Evolutionary conservation across 1,140 invertebrate genomes (phyloP), one percentile per base, ranked within the genome.

Genomic region (Polypedilum vanderplanki): DNA sequence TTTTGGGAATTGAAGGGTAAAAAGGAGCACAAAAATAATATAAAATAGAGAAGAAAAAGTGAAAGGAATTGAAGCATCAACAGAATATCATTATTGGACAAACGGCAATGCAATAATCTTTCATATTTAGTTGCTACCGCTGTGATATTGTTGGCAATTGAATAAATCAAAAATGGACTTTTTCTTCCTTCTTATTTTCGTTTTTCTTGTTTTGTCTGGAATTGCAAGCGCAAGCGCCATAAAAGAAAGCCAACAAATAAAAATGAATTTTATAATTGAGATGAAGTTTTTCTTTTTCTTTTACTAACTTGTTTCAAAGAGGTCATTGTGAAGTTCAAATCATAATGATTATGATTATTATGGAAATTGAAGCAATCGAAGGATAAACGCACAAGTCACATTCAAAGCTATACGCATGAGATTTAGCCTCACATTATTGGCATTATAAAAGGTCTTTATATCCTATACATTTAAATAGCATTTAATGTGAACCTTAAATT

Each of bases 381-480:
- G 24, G 24, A 33, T 33, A 33, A 33, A 33, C 24, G 24, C 24
- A 33, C 24, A 33, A 33, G 24, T 33, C 24, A 33, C 24, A 33
- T 33, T 33, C 24, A 33, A 33, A 33, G 24, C 12, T 57, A 15
- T 57, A 57, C 12, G 46, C 12, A 57, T 4, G 46, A 57, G 10
- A 57, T 3, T 46, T 46, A 10, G 1, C 41, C 20, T 70, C 65
- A n/a, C 20, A 70, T 70, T 70, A 70, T 70, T 70, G 65, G 65
- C 18, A 70, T 70, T 70, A 70, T 70, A 70, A 70, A 57, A 70
- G 65, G 65, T 70, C 20, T 70, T 70, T 22, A 70, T 70, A 70
- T 70, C 65, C 20, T 70, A 70, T 70, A 70, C 65, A 70, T 70
- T 70, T 70, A 70, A 70, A 70, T 70, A 70, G 65, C 65, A 20